Evolutionary conservation across 2,797 vertebrate genomes (phyloP).

Genomic region (Miichthys miiuy): DNA sequence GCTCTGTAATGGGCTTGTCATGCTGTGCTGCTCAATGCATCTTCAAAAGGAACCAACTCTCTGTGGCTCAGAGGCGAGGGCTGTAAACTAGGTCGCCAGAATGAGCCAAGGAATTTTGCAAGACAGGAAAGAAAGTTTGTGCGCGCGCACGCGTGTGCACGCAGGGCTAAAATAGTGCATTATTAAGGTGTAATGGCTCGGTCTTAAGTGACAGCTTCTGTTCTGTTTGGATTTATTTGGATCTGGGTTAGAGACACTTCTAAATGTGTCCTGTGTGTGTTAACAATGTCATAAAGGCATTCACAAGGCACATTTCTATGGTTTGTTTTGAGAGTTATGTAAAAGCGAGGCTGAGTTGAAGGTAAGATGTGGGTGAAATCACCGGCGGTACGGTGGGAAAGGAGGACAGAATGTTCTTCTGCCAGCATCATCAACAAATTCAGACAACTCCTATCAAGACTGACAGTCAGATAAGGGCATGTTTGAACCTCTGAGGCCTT

Average conservation of each 20-base stretch:
- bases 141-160: neutral
- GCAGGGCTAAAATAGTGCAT: constrained; percentile 61
- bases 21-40: constrained; percentile 81
- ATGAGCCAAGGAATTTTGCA: constrained; percentile 75
- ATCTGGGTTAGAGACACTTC: constrained; percentile 23
- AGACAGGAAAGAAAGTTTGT: constrained; percentile 72
- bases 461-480: constrained; percentile 10
- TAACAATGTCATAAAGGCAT: constrained; percentile 24
- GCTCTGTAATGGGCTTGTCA: constrained; percentile 80
- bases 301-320: constrained; percentile 14
- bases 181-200: constrained; percentile 65
- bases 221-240: constrained; percentile 32
- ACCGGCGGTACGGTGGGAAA: neutral
- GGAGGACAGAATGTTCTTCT: constrained; percentile 39
- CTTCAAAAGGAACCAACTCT: constrained; percentile 85
- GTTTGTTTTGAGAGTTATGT: constrained; percentile 24
- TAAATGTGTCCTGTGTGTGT: constrained; percentile 21
- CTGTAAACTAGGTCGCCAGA: constrained; percentile 84
- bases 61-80: constrained; percentile 81
- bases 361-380: constrained; percentile 20
- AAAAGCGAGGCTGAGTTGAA: constrained; percentile 34
- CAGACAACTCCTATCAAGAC: constrained; percentile 21
- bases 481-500: constrained; percentile 22
- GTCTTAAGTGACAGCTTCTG: constrained; percentile 35
- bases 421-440: constrained; percentile 3